Evolutionary conservation across 1,140 invertebrate genomes (phyloP), one percentile per base, ranked within the genome.

Genomic region (Papilio dardanus): DNA sequence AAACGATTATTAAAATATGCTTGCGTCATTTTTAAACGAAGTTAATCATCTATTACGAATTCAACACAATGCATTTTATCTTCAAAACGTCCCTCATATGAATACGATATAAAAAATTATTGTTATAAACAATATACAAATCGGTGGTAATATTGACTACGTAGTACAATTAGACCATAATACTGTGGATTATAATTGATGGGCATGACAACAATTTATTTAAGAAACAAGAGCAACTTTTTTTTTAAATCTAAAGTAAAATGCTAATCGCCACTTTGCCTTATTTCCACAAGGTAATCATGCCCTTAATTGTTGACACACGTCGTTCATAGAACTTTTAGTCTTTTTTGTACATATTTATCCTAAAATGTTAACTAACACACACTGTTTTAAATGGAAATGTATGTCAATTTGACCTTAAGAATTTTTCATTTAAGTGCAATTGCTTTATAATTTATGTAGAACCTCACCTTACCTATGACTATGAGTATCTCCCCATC

Each of bases 1-100:
- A 35, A 42, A 42, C 2, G n/a, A 68, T 37, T 68, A 68, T 67
- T 67, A 31, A 67, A 68, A 40, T 37, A 68, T 6, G 67, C 67
- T 40, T 68, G 35, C 35, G n/a, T 68, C 67, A 68, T 68, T 35
- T 35, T 68, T 35, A 66, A 68, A 12, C 35, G 31, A n/a, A 16
- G 33, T 35, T 68, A 68, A 68, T 68, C 35, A 37, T 21, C 33
- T 68, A 30, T 28, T 28, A 62, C 54, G 28, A 62, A 62, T 62
- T 62, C 12, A 14, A 62, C 24, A 62, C 54, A 62, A 62, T 62
- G 24, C 54, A 62, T 28, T 58, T 54, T 28, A 58, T 58, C 50
- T 24, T 62, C 16, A 28, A 28, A 62, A 28, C 24, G 54, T 28
- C 0, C 24, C 54, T 62, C 24, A 2, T 28, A 62, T 62, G 54